Conservation (phyloP, 2,797 vertebrate species). For the Microchirus variegatus region DNA sequence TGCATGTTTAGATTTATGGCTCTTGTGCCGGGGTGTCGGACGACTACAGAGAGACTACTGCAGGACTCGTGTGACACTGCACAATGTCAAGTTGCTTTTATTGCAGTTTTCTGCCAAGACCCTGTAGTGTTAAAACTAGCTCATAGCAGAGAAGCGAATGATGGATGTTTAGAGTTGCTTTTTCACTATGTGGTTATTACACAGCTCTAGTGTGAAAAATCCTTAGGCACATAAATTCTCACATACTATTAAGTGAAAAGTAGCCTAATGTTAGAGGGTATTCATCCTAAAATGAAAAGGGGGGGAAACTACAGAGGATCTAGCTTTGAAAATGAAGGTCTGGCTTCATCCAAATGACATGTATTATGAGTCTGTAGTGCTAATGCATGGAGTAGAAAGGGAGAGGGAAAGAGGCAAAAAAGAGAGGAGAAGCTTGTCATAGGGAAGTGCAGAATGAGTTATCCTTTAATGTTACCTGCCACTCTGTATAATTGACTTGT, state of each 20-base stretch:
- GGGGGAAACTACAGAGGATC: slow-evolving; percentile 29
- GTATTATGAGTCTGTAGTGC: slow-evolving; percentile 14
- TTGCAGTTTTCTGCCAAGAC: slow-evolving; percentile 60
- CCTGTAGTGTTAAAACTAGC: slow-evolving; percentile 64
- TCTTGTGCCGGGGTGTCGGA: slow-evolving; percentile 19
- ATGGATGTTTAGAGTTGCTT: slow-evolving; percentile 55
- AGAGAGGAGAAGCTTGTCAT: slow-evolving; percentile 11
- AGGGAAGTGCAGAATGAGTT: slow-evolving; percentile 36
- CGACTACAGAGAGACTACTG: slow-evolving; percentile 22
- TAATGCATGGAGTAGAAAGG: slow-evolving; percentile 6
- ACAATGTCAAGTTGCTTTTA: slow-evolving; percentile 69
- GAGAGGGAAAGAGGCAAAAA: not conserved
- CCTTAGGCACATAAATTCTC: slow-evolving; percentile 51
- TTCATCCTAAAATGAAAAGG: slow-evolving; percentile 52
- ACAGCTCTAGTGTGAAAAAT: slow-evolving; percentile 38
- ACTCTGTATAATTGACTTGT: slow-evolving; percentile 20
- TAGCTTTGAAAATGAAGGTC: slow-evolving; percentile 31
- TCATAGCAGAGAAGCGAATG: slow-evolving; percentile 48
- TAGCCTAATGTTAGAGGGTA: slow-evolving; percentile 44
- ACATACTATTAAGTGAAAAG: slow-evolving; percentile 58
- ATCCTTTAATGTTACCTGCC: slow-evolving; percentile 48
- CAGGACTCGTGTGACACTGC: slow-evolving; percentile 47
- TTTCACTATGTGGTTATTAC: slow-evolving; percentile 57
- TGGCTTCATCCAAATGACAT: slow-evolving; percentile 25
- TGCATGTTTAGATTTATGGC: slow-evolving; percentile 43